A percentile compares a stretch with the other conserved stretches of the same genome.
These are phyloP conservation scores for Oceanodroma tethys DNA, from an alignment of 2,113 vertebrate genomes.

Conservation along the genomic window DNA sequence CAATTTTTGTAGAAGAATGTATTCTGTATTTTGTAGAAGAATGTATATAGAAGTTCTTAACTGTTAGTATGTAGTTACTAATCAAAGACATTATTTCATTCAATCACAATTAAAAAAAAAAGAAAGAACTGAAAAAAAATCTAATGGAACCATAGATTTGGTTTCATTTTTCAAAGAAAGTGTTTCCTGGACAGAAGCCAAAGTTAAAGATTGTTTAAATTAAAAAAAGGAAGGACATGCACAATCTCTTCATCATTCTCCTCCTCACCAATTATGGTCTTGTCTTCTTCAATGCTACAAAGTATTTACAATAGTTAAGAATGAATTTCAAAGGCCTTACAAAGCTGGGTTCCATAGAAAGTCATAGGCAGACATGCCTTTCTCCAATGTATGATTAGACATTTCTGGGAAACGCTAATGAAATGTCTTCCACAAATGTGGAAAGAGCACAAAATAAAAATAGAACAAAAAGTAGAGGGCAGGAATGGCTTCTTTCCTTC, in stretches of 20 bases:
- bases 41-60: not conserved
- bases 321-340: not conserved
- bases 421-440: not conserved
- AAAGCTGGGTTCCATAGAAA: not conserved
- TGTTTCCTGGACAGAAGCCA: not conserved
- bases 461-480: not conserved
- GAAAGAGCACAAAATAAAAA: constrained; percentile 7
- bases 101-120: not conserved
- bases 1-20: not conserved
- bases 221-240: not conserved
- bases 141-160: not conserved
- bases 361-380: not conserved
- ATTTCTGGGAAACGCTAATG: not conserved
- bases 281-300: not conserved
- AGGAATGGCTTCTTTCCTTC: not conserved
- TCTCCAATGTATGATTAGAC: not conserved
- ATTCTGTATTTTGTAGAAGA: not conserved
- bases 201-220: not conserved
- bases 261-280: not conserved
- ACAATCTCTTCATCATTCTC: not conserved
- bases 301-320: not conserved
- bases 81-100: not conserved
- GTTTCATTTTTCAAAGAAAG: not conserved
- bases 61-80: not conserved
- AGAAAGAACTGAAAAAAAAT: not conserved